Evolutionary conservation across 2,888 invertebrate species (phyloP), one percentile per base, ranked within the genome.

Genomic region (Seira sanloemensis): DNA sequence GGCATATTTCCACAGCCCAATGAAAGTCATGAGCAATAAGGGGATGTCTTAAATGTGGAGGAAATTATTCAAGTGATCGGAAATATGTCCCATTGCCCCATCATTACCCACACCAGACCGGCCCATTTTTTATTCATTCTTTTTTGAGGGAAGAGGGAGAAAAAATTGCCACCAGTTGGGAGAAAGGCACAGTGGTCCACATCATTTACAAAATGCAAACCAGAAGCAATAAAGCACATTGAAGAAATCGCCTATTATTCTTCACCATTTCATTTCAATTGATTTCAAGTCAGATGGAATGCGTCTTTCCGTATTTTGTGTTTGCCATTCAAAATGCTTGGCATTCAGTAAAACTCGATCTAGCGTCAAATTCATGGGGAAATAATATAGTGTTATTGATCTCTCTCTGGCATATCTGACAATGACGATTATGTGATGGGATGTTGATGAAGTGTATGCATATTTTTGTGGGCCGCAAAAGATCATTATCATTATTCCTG

Each of bases 401-500:
- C 54, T 69, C 62, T 68, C 68, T 78, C 54, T 65, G n/a, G 25
- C 26, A 72, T n/a, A 18, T 18, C 9, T 67, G 24, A 18, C 54
- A 18, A 25, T 68, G 73, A 23, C 2, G 12, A 58, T 46, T 18
- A 78, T 62, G 26, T 54, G 54, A 66, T 26, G 37, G 19, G 66
- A 25, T 27, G 37, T 19, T 72, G 81, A 76, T 71, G 71, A 76
- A 78, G 72, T 78, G 72, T 62, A 50, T 46, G 66, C 65, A 37
- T 78, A 72, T 78, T 50, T 58, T 73, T 54, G 12, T 7, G 12
- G 37, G 37, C 37, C 37, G 12, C 37, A 18, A 9, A 25, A 24
- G 25, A 21, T 21, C 74, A 74, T 27, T 1, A 1, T 73, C 26
- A 54, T 74, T 74, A 27, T 65, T 65, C 19, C 21, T 37, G 1